Conservation (phyloP, 2,797 vertebrate species). For the Oryzias dopingdopingensis region DNA sequence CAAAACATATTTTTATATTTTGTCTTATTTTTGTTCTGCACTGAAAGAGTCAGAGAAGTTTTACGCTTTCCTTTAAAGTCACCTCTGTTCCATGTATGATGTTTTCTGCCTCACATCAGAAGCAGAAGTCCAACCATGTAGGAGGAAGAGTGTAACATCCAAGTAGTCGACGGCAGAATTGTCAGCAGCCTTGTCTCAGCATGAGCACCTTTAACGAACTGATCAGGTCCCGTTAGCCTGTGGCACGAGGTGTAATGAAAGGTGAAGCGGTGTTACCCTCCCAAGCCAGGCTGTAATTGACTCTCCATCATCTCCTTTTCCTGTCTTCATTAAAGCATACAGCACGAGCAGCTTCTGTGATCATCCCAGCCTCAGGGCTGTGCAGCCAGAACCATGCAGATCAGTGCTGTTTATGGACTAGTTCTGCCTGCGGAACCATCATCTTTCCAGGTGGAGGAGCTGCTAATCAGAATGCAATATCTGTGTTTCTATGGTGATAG, state of each 20-base stretch:
- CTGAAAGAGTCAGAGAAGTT: too few relatives aligned
- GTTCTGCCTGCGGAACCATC: constrained; percentile 53
- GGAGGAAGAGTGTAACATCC: too few relatives aligned
- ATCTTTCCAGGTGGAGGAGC: constrained; percentile 34
- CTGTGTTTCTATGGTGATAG: constrained; percentile 55
- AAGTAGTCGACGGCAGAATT: constrained; percentile 20
- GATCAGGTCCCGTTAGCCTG: constrained; percentile 64
- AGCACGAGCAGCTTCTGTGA: constrained; percentile 63
- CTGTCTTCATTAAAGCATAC: constrained; percentile 68
- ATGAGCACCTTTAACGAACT: constrained; percentile 55
- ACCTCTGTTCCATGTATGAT: too few relatives aligned
- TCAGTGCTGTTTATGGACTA: constrained; percentile 50
- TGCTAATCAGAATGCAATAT: constrained; percentile 68
- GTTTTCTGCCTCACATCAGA: too few relatives aligned
- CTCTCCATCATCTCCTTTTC: constrained; percentile 68
- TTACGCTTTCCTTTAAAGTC: too few relatives aligned
- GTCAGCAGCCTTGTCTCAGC: constrained; percentile 34
- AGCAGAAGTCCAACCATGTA: too few relatives aligned
- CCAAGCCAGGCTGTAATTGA: constrained; percentile 70
- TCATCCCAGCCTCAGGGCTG: constrained; percentile 51
- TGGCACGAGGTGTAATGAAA: constrained; percentile 71
- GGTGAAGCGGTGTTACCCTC: constrained; percentile 68
- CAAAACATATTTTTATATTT: too few relatives aligned
- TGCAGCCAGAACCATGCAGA: constrained; percentile 37
- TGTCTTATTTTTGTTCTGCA: too few relatives aligned